phyloP scores from a whole-genome alignment of 2,113 vertebrate species.

The Pungitius pungitius region DNA sequence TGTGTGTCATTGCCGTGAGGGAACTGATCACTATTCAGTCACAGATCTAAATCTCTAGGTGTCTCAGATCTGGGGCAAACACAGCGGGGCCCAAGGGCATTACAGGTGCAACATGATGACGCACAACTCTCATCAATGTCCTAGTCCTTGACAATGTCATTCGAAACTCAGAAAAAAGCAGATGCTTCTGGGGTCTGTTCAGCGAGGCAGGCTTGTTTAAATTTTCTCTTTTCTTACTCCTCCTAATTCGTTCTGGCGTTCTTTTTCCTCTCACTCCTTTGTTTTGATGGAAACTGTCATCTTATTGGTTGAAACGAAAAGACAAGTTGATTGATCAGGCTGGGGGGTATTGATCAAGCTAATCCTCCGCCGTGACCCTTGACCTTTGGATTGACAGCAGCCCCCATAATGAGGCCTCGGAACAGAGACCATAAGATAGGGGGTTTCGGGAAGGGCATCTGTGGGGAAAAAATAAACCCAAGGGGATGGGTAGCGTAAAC shows the following conservation, averaged over 20 bases:
- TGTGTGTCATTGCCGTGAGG: slow-evolving; percentile 22
- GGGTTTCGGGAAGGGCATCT: slow-evolving; percentile 64
- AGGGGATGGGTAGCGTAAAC: slow-evolving; percentile 59
- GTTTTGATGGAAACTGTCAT: slow-evolving; percentile 56
- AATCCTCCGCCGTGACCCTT: slow-evolving; percentile 70
- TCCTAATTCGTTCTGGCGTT: slow-evolving; percentile 65
- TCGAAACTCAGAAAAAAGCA: slow-evolving; percentile 43
- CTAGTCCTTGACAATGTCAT: slow-evolving; percentile 72
- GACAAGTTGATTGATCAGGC: slow-evolving; percentile 74
- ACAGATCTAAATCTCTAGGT: slow-evolving; percentile 61
- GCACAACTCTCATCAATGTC: slow-evolving; percentile 64
- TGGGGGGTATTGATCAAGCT: slow-evolving; percentile 73
- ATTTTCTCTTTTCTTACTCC: slow-evolving; percentile 49
- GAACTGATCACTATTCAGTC: slow-evolving; percentile 41
- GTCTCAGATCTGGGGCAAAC: slow-evolving; percentile 62
- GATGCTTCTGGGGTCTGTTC: slow-evolving; percentile 55
- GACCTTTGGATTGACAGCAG: slow-evolving; percentile 71
- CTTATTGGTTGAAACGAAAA: slow-evolving; percentile 61
- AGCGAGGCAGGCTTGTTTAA: slow-evolving; percentile 59
- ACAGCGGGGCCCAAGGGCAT: slow-evolving; percentile 59
- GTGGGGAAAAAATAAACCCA: slow-evolving; percentile 57
- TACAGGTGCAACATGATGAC: slow-evolving; percentile 71
- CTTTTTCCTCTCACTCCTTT: slow-evolving; percentile 53
- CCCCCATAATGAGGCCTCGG: slow-evolving; percentile 70
- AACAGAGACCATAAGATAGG: slow-evolving; percentile 56